phyloP scores from a whole-genome alignment of 2,888 invertebrate species.

The Ganaspis brasiliensis region DNA sequence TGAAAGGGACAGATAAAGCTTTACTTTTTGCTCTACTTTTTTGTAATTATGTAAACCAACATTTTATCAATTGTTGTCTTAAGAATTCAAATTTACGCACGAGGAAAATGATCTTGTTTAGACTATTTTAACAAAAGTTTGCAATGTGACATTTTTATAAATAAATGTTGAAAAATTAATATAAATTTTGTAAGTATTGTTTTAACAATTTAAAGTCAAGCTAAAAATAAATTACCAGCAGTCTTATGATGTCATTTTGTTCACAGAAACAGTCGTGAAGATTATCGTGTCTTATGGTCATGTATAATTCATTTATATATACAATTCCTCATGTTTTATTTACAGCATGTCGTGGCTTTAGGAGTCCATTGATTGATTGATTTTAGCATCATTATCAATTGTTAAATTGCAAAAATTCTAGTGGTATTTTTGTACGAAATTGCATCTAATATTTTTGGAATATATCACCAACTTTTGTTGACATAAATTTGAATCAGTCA shows the following conservation, averaged over 20 bases:
- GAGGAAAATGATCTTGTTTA: too few species aligned
- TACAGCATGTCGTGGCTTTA: not conserved
- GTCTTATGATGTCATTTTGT: not conserved
- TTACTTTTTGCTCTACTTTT: too few species aligned
- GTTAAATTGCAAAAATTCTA: not conserved
- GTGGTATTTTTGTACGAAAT: not conserved
- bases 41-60: too few species aligned
- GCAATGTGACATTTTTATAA: too few species aligned
- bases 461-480: too few species aligned
- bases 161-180: not conserved
- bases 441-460: not conserved
- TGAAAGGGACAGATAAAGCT: too few species aligned
- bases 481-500: too few species aligned
- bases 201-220: not conserved
- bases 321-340: not conserved
- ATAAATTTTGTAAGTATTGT: not conserved
- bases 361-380: slow-evolving; percentile 19
- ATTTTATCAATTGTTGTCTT: too few species aligned
- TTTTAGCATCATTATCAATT: not conserved
- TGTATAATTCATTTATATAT: slow-evolving; percentile 16
- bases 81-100: too few species aligned
- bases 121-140: too few species aligned
- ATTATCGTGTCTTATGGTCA: slow-evolving; percentile 25
- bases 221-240: slow-evolving; percentile 6
- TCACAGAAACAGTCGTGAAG: slow-evolving; percentile 9